Base-by-base conservation (phyloP, 2,797 vertebrate genomes). In the Enteromius trimaculatus region DNA sequence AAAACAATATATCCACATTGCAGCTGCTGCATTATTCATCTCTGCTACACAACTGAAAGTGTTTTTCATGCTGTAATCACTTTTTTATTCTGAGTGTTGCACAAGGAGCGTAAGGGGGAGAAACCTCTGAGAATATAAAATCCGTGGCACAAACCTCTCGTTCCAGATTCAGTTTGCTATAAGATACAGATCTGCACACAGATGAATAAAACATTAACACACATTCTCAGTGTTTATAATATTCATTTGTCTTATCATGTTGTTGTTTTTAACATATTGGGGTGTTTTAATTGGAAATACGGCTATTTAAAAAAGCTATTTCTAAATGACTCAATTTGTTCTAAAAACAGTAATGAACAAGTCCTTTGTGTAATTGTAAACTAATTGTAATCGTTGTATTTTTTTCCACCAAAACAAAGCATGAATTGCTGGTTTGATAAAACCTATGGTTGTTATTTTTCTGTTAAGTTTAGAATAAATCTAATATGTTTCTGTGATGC, bases 11-110 rank as follows among this genome's bases (percentile, higher is more conserved):
- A 26, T 78, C 14, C 58, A 55, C 68, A 51, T 17, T 29, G 17
- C 68, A 37, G 11, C 44, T 47, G 49, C 47, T 81, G 60, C 62
- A 80, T 85, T 87, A 84, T 84, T 84, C 26, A 85, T 83, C 34
- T 39, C 39, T 11, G 4, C 19, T 26, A 11, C 26, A 42, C 26
- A 49, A 31, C 64, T 51, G 34, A 37, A 37, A 44, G 51, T 34
- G 37, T 31, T 80, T 47, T 31, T 60, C 53, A 62, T 62, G 37
- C 68, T 42, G 51, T 44, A 23, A 72, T 34, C 31, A 49, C 19
- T 49, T 44, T 26, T 19, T 34, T 47, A 26, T 68, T 62, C 23
- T 72, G 29, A 2, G 6, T 71, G 31, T 26, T 29, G n/a, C 34
- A 76, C 19, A 47, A 9, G 19, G 16, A 26, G 17, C 34, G 29